Conservation (phyloP, 2,888 invertebrate genomes). For the Xanthia togata region DNA sequence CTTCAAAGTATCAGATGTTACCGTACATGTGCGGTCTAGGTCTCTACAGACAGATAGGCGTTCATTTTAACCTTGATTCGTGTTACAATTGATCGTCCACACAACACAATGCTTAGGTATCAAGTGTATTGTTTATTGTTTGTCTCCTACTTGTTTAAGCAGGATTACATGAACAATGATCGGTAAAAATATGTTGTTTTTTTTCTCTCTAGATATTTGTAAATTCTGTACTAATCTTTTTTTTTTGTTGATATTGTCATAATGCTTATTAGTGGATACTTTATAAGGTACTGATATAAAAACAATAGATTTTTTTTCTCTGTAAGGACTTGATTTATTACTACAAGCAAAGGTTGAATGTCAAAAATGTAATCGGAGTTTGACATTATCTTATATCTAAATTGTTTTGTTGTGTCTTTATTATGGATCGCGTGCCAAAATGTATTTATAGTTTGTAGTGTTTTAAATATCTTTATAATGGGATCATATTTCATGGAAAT, state of each 20-base stretch:
- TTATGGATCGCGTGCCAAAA: constrained; percentile 35
- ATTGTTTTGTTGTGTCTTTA: constrained; percentile 29
- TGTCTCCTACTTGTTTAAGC: constrained; percentile 27
- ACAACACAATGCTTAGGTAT: constrained; percentile 46
- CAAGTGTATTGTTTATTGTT: constrained; percentile 65
- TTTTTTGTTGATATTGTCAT: constrained; percentile 20
- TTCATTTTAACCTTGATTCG: constrained; percentile 62
- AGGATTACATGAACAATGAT: constrained; percentile 34
- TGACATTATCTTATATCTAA: constrained; percentile 38
- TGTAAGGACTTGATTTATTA: constrained; percentile 45
- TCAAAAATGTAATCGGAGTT: constrained; percentile 33
- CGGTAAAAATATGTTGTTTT: background rate
- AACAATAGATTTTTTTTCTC: constrained; percentile 42
- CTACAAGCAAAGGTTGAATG: constrained; percentile 52
- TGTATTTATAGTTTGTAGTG: constrained; percentile 19
- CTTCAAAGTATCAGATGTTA: constrained; percentile 47
- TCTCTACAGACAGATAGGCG: constrained; percentile 55
- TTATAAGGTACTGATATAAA: constrained; percentile 28
- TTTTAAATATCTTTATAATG: constrained; percentile 48
- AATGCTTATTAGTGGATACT: constrained; percentile 25
- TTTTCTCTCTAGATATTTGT: background rate
- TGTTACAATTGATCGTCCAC: constrained; percentile 61
- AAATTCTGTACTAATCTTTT: background rate
- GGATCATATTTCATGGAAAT: constrained; percentile 41
- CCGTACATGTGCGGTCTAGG: constrained; percentile 54